Conservation (phyloP, 2,797 vertebrate genomes). For the Potorous gilbertii region DNA sequence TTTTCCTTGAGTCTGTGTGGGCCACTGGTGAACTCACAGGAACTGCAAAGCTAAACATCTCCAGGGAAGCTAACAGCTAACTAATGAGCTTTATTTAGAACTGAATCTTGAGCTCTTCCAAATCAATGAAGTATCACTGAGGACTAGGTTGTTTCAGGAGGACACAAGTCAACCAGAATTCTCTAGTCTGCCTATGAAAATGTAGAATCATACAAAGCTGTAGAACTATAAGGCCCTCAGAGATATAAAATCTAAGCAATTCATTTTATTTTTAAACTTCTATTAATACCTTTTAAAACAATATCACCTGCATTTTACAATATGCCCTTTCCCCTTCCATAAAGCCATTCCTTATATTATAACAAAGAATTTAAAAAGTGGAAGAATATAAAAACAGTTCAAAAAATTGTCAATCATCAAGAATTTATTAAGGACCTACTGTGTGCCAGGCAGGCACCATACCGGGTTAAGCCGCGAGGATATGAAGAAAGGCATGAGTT, state of each 20-base stretch:
- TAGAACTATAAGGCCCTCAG: not conserved
- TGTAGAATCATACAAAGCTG: not conserved
- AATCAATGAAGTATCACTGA: not conserved
- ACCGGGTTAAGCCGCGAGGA: not conserved
- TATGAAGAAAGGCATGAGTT: not conserved
- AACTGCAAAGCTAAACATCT: not conserved
- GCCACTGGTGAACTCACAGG: not conserved
- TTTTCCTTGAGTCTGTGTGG: not conserved
- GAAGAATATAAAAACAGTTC: not conserved
- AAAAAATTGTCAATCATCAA: not conserved
- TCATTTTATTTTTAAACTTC: not conserved
- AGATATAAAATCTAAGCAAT: not conserved
- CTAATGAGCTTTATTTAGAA: not conserved
- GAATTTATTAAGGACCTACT: not conserved
- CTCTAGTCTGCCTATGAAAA: not conserved
- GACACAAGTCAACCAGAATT: not conserved
- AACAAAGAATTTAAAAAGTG: not conserved
- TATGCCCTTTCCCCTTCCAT: not conserved
- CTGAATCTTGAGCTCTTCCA: not conserved
- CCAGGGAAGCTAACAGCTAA: not conserved
- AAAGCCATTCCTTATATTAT: not conserved
- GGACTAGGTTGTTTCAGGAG: not conserved
- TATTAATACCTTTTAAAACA: not conserved
- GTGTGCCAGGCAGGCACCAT: too few relatives aligned
- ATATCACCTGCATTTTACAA: not conserved